Evolutionary conservation across 2,113 vertebrate species (phyloP).

Genomic region (Takifugu flavidus): DNA sequence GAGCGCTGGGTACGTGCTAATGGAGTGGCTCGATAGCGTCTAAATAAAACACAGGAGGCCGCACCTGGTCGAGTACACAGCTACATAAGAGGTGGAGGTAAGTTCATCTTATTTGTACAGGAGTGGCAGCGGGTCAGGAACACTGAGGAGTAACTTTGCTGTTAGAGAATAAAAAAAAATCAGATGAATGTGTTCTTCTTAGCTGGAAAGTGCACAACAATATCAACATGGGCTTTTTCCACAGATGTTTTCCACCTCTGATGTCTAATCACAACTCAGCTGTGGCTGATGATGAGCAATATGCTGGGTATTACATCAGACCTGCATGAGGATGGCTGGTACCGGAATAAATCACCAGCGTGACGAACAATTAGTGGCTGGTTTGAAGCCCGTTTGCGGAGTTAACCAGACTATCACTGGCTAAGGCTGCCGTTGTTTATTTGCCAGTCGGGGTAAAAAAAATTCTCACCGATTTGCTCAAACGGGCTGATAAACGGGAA

Average conservation of each 20-base stretch:
- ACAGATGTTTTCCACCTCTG: too few species aligned
- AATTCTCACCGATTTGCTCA: too few species aligned
- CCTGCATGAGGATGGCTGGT: too few species aligned
- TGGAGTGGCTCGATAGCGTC: slow-evolving; percentile 61
- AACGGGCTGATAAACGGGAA: too few species aligned
- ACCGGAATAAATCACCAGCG: neutral
- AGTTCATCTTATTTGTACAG: slow-evolving; percentile 43
- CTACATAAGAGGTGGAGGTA: slow-evolving; percentile 49
- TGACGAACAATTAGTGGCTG: too few species aligned
- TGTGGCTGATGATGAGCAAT: slow-evolving; percentile 7
- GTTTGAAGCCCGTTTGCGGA: too few species aligned
- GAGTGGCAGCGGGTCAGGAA: slow-evolving; percentile 12
- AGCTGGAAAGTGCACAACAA: too few species aligned
- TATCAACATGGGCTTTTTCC: too few species aligned
- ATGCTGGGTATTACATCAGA: slow-evolving; percentile 12
- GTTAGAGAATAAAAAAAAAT: slow-evolving; percentile 8
- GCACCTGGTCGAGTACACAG: slow-evolving; percentile 57
- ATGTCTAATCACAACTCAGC: neutral
- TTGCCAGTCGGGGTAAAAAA: too few species aligned
- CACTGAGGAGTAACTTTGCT: slow-evolving; percentile 9
- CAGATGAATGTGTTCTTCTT: neutral
- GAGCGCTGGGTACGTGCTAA: slow-evolving; percentile 42
- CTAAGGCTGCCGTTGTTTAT: too few species aligned
- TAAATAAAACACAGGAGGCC: slow-evolving; percentile 33
- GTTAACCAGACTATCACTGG: too few species aligned